Percentiles rank a stretch among this genome's conserved stretches.
Evolutionary conservation across 1,140 invertebrate species (phyloP).

Genomic region (Cephus cinctus): DNA sequence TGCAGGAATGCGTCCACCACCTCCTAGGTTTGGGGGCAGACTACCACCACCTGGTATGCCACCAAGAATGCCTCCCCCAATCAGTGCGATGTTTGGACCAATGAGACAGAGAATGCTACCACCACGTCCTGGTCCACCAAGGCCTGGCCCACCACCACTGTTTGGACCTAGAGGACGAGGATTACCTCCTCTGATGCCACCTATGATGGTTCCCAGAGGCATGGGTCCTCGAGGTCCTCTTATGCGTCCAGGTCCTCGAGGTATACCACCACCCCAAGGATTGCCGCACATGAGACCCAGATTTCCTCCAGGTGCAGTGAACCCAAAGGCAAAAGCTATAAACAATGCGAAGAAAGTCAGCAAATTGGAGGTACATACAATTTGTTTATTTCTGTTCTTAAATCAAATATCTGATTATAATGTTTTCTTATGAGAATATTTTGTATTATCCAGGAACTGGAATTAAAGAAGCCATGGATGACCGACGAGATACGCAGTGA

Average conservation of each 20-base stretch:
- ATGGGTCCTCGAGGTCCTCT: slow-evolving; percentile 32
- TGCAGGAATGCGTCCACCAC: slow-evolving; percentile 29
- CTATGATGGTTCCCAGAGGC: slow-evolving; percentile 32
- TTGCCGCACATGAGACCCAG: slow-evolving; percentile 40
- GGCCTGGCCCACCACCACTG: slow-evolving; percentile 27
- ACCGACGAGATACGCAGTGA: slow-evolving; percentile 58
- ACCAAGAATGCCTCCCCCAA: slow-evolving; percentile 29
- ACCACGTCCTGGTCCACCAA: slow-evolving; percentile 16
- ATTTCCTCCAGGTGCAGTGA: slow-evolving; percentile 28
- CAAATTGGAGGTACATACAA: slow-evolving; percentile 35
- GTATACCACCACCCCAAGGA: slow-evolving; percentile 27
- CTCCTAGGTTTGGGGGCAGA: slow-evolving; percentile 36
- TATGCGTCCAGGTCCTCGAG: slow-evolving; percentile 33
- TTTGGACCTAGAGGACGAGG: slow-evolving; percentile 33
- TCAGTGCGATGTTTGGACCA: slow-evolving; percentile 30
- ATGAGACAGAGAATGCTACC: slow-evolving; percentile 32
- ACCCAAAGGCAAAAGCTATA: slow-evolving; percentile 29
- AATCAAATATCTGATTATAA: too few relatives aligned
- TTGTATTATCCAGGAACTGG: slow-evolving; percentile 37
- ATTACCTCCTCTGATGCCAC: slow-evolving; percentile 30
- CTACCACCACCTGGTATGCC: slow-evolving; percentile 23
- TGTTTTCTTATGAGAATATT: slow-evolving; percentile 15
- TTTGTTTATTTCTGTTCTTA: slow-evolving; percentile 1
- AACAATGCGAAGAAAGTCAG: slow-evolving; percentile 36
- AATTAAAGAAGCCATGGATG: slow-evolving; percentile 59